These are phyloP conservation scores for Aricia artaxerxes DNA, from an alignment of 2,888 invertebrate genomes.

Conservation along the genomic window DNA sequence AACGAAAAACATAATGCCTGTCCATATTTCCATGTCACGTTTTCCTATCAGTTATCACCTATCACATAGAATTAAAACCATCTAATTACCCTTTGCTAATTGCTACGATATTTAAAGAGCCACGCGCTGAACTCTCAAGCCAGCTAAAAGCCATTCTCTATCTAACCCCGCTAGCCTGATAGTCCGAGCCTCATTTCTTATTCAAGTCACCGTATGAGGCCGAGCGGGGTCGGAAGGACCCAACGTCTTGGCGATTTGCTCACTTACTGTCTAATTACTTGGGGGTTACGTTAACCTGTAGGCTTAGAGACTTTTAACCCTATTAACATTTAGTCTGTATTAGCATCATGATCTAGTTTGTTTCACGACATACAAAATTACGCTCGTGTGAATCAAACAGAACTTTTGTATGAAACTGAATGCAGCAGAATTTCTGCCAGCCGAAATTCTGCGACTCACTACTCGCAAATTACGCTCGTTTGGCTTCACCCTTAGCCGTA, in stretches of 20 bases:
- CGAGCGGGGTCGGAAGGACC: conserved; percentile 1
- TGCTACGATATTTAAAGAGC: not conserved
- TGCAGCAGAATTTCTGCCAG: too few species aligned
- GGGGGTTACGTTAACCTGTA: not conserved
- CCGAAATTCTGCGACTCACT: too few species aligned
- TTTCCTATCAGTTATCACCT: too few species aligned
- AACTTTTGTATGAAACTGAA: too few species aligned
- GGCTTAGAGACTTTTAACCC: conserved; percentile 1
- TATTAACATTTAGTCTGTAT: not conserved
- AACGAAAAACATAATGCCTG: too few species aligned
- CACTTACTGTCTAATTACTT: conserved; percentile 12
- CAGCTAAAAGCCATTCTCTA: not conserved
- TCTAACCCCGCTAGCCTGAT: not conserved
- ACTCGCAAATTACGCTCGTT: too few species aligned
- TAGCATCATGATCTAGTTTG: not conserved
- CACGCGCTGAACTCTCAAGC: not conserved
- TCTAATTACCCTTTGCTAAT: not conserved
- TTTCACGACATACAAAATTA: too few species aligned
- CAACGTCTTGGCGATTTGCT: conserved; percentile 6
- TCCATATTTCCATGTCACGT: too few species aligned
- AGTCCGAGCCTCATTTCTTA: conserved; percentile 3
- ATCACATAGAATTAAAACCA: too few species aligned
- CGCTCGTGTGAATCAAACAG: too few species aligned
- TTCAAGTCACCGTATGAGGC: conserved; percentile 21
- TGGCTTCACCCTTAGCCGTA: not conserved